These are phyloP conservation scores for Distichodus sexfasciatus DNA, from an alignment of 2,797 vertebrate species.

Conservation along the genomic window DNA sequence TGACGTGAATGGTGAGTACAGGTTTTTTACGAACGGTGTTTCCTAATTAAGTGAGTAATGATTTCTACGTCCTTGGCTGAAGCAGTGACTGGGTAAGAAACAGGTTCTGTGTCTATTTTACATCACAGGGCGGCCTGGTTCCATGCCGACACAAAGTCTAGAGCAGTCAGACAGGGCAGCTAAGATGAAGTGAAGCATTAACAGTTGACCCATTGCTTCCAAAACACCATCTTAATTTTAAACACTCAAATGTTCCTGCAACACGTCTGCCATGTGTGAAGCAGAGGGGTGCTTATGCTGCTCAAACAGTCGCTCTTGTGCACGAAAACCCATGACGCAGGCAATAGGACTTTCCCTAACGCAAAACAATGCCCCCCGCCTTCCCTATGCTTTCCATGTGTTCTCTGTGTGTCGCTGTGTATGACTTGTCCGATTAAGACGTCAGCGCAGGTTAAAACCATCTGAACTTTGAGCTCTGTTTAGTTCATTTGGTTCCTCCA, in stretches of 20 bases:
- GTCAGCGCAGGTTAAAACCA: constrained; percentile 40
- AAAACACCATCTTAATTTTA: constrained; percentile 32
- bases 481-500: too few relatives aligned
- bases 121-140: constrained; percentile 4
- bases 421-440: constrained; percentile 45
- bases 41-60: not conserved
- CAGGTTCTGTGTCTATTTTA: constrained; percentile 13
- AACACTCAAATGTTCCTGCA: constrained; percentile 28
- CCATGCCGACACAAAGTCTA: constrained; percentile 29
- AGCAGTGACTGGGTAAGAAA: constrained; percentile 9
- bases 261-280: constrained; percentile 24
- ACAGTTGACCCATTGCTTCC: constrained; percentile 20
- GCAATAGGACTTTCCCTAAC: constrained; percentile 44
- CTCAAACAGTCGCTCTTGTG: constrained; percentile 35
- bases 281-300: constrained; percentile 25
- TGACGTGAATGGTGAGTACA: too few relatives aligned
- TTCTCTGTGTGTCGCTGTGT: constrained; percentile 32
- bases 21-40: not conserved
- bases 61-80: not conserved
- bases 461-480: too few relatives aligned
- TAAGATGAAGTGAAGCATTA: not conserved
- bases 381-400: constrained; percentile 45
- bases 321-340: constrained; percentile 50
- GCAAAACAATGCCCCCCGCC: constrained; percentile 24
- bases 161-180: constrained; percentile 2